Evolutionary conservation across 2,113 vertebrate genomes (phyloP), one percentile per base, ranked within the genome.

Genomic region (Saimiri boliviensis): DNA sequence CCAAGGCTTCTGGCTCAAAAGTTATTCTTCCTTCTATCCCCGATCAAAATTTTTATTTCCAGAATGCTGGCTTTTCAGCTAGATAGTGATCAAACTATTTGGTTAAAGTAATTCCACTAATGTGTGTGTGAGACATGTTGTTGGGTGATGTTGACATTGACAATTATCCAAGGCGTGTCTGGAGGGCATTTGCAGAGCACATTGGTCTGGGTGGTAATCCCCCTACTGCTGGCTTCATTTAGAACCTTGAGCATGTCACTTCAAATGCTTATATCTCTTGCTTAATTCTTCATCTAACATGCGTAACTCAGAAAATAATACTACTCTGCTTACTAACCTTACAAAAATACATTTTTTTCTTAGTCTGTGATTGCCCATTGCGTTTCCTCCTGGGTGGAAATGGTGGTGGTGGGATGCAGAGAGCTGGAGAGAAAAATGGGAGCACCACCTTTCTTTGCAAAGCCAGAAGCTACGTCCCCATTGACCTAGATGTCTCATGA

Each of bases 21-120:
- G 23, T 92, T 4, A 52, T 27, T 86, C 42, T 87, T 94, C 73
- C 30, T 91, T 89, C 45, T 16, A 80, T 66, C 30, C 27, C 35
- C 11, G 27, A 71, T 81, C 42, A 86, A 92, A 92, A 17, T 94
- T 58, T 94, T 32, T 77, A 11, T 94, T 58, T 95, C 49, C 73
- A 17, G 42, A 93, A 70, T 80, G 54, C 21, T 81, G 23, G 37
- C 58, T 87, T 84, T 52, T 79, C 27, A 74, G 71, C 27, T 60
- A 37, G 71, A 47, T 20, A 73, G 42, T 63, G 45, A 71, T 93
- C 37, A 80, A 88, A 32, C 21, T 63, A 58, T 56, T 70, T 58
- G 77, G 60, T 74, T 84, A 60, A 84, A 95, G 58, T 81, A 81
- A 84, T 60, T 93, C 54, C 47, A 42, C 73, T 76, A 60, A 49